Evolutionary conservation across 2,888 invertebrate species (phyloP).

Genomic region (Agrochola lychnidis): DNA sequence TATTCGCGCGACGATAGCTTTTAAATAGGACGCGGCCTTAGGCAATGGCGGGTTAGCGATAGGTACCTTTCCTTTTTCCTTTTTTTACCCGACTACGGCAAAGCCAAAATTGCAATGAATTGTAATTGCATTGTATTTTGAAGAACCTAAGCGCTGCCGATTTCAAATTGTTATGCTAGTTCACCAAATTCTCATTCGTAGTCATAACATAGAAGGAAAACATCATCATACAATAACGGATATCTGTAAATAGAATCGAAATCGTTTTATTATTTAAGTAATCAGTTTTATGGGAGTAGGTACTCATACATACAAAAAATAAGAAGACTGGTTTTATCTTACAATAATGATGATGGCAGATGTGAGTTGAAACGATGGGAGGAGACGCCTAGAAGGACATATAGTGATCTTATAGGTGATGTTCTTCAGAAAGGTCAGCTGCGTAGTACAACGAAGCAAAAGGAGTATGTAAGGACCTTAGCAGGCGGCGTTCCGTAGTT

Average conservation of each 20-base stretch:
- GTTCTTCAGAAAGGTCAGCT: too few species aligned
- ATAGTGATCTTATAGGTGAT: too few species aligned
- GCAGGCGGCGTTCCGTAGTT: too few species aligned
- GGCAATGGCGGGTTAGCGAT: neutral
- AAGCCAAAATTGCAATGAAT: too few species aligned
- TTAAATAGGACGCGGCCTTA: too few species aligned
- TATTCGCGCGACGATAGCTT: too few species aligned
- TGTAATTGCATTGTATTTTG: neutral
- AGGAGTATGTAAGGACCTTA: too few species aligned
- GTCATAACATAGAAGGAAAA: neutral
- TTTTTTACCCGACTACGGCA: too few species aligned
- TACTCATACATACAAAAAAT: neutral
- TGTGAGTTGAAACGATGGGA: too few species aligned
- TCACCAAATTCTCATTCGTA: neutral
- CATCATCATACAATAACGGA: neutral
- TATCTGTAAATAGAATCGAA: constrained; percentile 2
- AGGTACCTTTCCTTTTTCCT: neutral
- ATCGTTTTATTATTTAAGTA: neutral
- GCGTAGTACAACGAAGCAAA: too few species aligned
- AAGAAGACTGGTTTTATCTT: neutral
- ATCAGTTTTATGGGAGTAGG: neutral
- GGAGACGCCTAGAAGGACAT: too few species aligned
- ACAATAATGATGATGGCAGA: neutral
- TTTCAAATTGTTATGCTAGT: neutral
- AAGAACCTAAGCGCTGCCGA: neutral